Evolutionary conservation across 2,113 vertebrate genomes (phyloP), one percentile per base, ranked within the genome.

Genomic region (Catagonus wagneri): DNA sequence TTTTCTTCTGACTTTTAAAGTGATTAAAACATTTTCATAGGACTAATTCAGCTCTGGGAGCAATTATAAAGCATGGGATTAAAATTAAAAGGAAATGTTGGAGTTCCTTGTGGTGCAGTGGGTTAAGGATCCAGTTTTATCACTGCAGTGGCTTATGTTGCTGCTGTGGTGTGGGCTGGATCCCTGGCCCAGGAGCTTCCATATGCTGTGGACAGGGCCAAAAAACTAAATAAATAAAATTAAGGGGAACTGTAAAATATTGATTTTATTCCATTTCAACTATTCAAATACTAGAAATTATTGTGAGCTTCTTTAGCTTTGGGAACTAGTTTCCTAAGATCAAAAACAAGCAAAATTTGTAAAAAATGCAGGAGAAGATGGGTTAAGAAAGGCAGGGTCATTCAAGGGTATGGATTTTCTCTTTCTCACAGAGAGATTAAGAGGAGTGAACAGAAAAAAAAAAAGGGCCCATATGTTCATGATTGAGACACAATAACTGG

Each of bases 1-100:
- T 56, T 79, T 56, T 61, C 20, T 89, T 91, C 23, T 71, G 32
- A 92, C 54, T 68, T 89, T 87, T 80, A 94, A 96, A 80, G 71
- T 44, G 63, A 4, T 50, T 44, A 36, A 50, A 93, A 72, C 17
- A 32, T 32, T 85, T 61, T 71, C 19, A 36, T 83, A 23, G 90
- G 29, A 39, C 3, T 56, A 68, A 81, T 4, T 90, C n/a, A 44
- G 16, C 50, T 81, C 25, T 76, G 9, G 23, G 80, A 85, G 58
- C 68, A 72, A 5, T n/a, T 3, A 29, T n/a, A 60, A 96, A 52
- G 15, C 34, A 68, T 52, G 52, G 68, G 3, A 87, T 65, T 60
- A 17, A 52, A 87, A 63, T 58, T 23, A 58, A 79, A n/a, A 44
- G 44, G 44, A 44, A 44, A 4, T 44, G 44, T 44, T 44, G 44